A percentile compares a stretch with the other conserved stretches of the same genome.
Evolutionary conservation across 2,888 invertebrate genomes (phyloP).

Genomic region (Tineola bisselliella): DNA sequence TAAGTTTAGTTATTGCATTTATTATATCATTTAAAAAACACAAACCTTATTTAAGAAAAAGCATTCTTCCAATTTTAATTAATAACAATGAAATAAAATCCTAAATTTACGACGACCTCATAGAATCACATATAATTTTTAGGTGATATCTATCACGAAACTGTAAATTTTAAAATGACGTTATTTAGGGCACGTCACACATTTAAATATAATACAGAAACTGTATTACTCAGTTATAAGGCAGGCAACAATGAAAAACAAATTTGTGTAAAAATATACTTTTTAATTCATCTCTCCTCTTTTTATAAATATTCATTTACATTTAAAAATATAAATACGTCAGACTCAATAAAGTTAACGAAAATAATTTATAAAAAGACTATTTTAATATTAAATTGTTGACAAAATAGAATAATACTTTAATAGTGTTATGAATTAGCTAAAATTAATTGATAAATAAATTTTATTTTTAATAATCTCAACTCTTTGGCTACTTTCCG

Average conservation of each 20-base stretch:
- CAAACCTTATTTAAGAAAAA: too few species aligned
- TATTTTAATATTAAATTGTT: neutral
- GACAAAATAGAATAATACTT: neutral
- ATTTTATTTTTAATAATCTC: neutral
- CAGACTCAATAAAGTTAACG: slow-evolving; percentile 6
- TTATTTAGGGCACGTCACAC: too few species aligned
- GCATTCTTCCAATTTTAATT: too few species aligned
- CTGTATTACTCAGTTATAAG: too few species aligned
- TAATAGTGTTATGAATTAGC: neutral
- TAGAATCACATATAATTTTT: too few species aligned
- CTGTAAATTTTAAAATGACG: too few species aligned
- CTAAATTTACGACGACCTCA: too few species aligned
- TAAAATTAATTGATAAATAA: neutral
- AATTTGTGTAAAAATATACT: neutral
- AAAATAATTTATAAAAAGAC: slow-evolving; percentile 2
- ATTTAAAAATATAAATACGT: slow-evolving; percentile 5
- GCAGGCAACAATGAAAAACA: neutral
- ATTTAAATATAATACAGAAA: too few species aligned
- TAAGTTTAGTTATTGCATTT: neutral
- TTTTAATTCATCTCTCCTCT: neutral
- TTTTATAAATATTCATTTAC: slow-evolving; percentile 8
- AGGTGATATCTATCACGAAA: too few species aligned
- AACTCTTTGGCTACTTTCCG: slow-evolving; percentile 31
- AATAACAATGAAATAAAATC: too few species aligned
- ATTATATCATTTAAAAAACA: too few species aligned